Percentiles rank a stretch among this genome's conserved stretches.
These are phyloP conservation scores for Eristalinus sepulchralis DNA, from an alignment of 2,888 invertebrate species.

Conservation along the genomic window DNA sequence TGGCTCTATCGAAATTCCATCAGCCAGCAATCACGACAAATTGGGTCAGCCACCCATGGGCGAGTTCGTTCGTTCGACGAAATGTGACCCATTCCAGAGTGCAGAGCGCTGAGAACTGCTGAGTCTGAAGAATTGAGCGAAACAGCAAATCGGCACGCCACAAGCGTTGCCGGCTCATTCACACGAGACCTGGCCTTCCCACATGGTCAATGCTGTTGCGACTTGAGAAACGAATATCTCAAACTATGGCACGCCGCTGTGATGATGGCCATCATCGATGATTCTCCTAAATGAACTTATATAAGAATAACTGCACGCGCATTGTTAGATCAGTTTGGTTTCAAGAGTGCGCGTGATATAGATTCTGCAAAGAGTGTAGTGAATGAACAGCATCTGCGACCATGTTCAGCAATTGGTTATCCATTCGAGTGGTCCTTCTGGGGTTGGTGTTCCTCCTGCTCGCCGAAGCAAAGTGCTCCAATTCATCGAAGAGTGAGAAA, in stretches of 20 bases:
- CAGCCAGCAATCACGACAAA: slow-evolving; percentile 32
- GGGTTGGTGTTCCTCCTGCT: slow-evolving; percentile 38
- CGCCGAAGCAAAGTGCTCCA: slow-evolving; percentile 14
- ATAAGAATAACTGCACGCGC: slow-evolving; percentile 44
- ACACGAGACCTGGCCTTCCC: slow-evolving; percentile 51
- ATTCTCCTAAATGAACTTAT: slow-evolving; percentile 36
- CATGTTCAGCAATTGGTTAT: slow-evolving; percentile 43
- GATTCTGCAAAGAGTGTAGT: not conserved
- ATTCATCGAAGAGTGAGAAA: slow-evolving; percentile 26
- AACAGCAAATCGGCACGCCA: slow-evolving; percentile 51
- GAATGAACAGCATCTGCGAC: not conserved
- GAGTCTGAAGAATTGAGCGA: slow-evolving; percentile 15
- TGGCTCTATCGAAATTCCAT: slow-evolving; percentile 6
- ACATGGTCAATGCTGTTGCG: slow-evolving; percentile 47
- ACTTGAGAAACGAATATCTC: slow-evolving; percentile 42
- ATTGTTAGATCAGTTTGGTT: slow-evolving; percentile 41
- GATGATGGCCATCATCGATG: not conserved
- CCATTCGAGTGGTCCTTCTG: slow-evolving; percentile 21
- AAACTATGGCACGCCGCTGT: slow-evolving; percentile 41
- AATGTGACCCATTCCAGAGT: slow-evolving; percentile 43
- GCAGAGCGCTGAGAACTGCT: slow-evolving; percentile 27
- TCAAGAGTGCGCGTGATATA: slow-evolving; percentile 24
- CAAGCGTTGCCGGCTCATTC: slow-evolving; percentile 1
- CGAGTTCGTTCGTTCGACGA: slow-evolving; percentile 37
- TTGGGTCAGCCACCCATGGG: slow-evolving; percentile 10